A percentile compares a stretch with the other conserved stretches of the same genome.
Evolutionary conservation across 2,888 invertebrate species (phyloP).

Genomic region (Cryptocephalus primarius): DNA sequence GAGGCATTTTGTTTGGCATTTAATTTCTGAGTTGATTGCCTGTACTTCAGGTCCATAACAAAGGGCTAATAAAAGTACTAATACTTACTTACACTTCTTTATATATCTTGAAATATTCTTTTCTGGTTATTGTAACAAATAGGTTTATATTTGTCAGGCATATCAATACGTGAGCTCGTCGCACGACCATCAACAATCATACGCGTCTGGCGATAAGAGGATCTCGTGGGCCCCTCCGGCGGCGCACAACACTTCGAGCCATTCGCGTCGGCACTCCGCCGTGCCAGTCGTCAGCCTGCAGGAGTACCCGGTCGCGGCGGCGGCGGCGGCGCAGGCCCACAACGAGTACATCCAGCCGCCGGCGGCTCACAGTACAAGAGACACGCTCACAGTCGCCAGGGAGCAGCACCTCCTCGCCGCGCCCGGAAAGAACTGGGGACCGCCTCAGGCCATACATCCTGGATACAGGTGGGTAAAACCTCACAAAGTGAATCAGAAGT

Average conservation of each 20-base stretch:
- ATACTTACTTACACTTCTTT: too few species aligned
- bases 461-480: slow-evolving; percentile 35
- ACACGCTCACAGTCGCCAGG: slow-evolving; percentile 32
- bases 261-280: slow-evolving; percentile 32
- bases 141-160: slow-evolving; percentile 6
- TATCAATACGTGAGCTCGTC: slow-evolving; percentile 19
- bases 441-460: slow-evolving; percentile 39
- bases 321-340: slow-evolving; percentile 39
- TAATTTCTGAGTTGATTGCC: too few species aligned
- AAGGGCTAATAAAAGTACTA: too few species aligned
- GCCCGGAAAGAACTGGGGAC: slow-evolving; percentile 38
- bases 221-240: slow-evolving; percentile 45
- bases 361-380: slow-evolving; percentile 44
- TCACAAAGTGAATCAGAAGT: too few species aligned
- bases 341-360: slow-evolving; percentile 49
- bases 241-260: slow-evolving; percentile 33
- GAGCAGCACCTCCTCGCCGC: slow-evolving; percentile 50
- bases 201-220: slow-evolving; percentile 39
- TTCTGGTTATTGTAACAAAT: too few species aligned
- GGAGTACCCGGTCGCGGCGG: slow-evolving; percentile 34
- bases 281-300: slow-evolving; percentile 36
- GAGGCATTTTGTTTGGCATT: too few species aligned
- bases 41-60: too few species aligned
- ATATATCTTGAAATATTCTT: too few species aligned
- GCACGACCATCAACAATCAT: slow-evolving; percentile 24